A percentile compares a stretch with the other conserved stretches of the same genome.
These are phyloP conservation scores for Carterocephalus palaemon DNA, from an alignment of 2,888 invertebrate species.

Conservation along the genomic window DNA sequence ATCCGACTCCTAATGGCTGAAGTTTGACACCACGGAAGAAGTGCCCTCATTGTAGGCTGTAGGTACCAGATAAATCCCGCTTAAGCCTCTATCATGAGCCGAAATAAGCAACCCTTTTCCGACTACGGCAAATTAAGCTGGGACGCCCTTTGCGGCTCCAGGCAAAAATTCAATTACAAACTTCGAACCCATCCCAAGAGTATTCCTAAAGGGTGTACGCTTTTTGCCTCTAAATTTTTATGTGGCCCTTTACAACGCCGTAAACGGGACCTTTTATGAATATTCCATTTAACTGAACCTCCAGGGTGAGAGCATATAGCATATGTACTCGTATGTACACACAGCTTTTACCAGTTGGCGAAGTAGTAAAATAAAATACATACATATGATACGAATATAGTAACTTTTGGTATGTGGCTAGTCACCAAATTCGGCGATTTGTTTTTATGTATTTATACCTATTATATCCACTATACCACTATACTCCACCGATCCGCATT, in stretches of 20 bases:
- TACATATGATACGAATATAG: too few species aligned
- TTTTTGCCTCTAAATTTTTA: constrained; percentile 75
- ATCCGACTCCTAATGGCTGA: too few species aligned
- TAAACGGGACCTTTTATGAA: constrained; percentile 74
- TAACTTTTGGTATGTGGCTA: too few species aligned
- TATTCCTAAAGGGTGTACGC: constrained; percentile 63
- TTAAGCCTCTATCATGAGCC: constrained; percentile 34
- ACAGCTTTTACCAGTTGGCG: neutral
- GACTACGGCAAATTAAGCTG: constrained; percentile 74
- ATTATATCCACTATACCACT: too few species aligned
- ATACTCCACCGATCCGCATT: too few species aligned
- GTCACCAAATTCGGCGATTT: too few species aligned
- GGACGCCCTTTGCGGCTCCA: constrained; percentile 74
- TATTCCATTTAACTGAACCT: constrained; percentile 69
- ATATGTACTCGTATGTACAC: constrained; percentile 12
- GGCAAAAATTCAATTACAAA: constrained; percentile 79
- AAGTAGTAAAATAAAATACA: constrained; percentile 5
- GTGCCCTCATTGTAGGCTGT: too few species aligned
- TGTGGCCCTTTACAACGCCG: constrained; percentile 74
- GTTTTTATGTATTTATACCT: too few species aligned
- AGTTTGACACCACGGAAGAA: too few species aligned
- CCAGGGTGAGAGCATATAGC: constrained; percentile 37
- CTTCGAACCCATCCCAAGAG: constrained; percentile 74
- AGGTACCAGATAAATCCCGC: constrained; percentile 23
- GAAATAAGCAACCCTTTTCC: constrained; percentile 59